Conservation (phyloP, 2,797 vertebrate genomes). For the Hyperoplus immaculatus region DNA sequence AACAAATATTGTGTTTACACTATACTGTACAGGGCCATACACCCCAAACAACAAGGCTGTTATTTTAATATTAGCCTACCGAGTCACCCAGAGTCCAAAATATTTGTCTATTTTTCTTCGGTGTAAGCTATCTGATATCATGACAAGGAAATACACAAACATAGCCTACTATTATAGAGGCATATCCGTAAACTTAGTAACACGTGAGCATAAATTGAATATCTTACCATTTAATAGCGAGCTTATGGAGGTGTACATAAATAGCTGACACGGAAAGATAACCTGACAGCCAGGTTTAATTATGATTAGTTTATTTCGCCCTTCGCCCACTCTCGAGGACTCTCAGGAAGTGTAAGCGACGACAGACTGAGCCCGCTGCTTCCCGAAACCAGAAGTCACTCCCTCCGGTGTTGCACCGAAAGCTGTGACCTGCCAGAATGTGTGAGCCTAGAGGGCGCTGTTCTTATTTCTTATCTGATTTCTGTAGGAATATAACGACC, state of each 20-base stretch:
- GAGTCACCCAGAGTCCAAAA: not conserved
- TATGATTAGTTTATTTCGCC: constrained; percentile 35
- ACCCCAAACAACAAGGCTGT: not conserved
- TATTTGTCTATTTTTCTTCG: not conserved
- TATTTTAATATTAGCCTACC: not conserved
- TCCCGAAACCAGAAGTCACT: constrained; percentile 57
- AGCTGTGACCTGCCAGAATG: no score
- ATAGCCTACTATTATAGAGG: not conserved
- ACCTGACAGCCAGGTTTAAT: constrained; percentile 2
- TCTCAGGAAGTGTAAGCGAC: constrained; percentile 16
- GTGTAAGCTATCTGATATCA: not conserved
- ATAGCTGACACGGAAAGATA: not conserved
- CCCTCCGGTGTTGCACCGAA: constrained; percentile 19
- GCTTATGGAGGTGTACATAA: not conserved
- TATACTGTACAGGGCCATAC: not conserved
- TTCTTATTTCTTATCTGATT: no score
- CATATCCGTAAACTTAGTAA: not conserved
- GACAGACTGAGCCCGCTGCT: not conserved
- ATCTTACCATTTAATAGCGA: constrained; percentile 52
- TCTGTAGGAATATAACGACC: no score
- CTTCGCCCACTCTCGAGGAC: not conserved
- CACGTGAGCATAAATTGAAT: not conserved
- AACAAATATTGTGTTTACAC: constrained; percentile 26
- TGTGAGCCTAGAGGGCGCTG: no score
- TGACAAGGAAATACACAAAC: constrained; percentile 13